Evolutionary conservation across 2,113 vertebrate species (phyloP).

Genomic region (Dicerorhinus sumatrensis): DNA sequence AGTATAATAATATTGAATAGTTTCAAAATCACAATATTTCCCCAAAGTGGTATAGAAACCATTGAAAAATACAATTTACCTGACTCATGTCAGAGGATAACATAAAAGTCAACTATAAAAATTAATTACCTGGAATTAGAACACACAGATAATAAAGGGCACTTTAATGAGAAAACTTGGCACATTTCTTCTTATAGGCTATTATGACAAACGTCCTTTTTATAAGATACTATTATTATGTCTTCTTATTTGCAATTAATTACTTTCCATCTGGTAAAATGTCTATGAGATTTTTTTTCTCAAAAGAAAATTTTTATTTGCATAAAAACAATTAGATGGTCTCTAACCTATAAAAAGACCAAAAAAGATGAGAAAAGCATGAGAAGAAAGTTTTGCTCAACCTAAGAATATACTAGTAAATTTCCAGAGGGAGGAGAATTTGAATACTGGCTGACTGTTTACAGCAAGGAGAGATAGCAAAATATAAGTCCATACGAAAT

Average conservation of each 20-base stretch:
- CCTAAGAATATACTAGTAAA: not conserved
- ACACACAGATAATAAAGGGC: not conserved
- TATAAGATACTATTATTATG: not conserved
- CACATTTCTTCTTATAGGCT: not conserved
- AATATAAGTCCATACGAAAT: not conserved
- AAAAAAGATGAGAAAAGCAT: not conserved
- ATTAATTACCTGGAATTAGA: constrained; percentile 49
- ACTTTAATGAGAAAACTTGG: constrained; percentile 13
- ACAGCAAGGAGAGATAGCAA: not conserved
- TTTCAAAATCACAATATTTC: not conserved
- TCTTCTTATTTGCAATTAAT: constrained; percentile 46
- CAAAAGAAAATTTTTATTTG: constrained; percentile 56
- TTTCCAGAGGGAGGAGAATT: not conserved
- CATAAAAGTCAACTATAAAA: constrained; percentile 28
- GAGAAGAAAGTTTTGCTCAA: constrained; percentile 16
- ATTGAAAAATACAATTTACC: not conserved
- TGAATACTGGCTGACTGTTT: not conserved
- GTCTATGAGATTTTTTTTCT: not conserved
- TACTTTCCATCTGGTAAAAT: constrained; percentile 55
- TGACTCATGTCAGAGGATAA: constrained; percentile 33
- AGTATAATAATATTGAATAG: not conserved
- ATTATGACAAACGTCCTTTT: constrained; percentile 12
- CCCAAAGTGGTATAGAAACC: not conserved
- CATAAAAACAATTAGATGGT: constrained; percentile 40
- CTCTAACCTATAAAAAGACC: not conserved